phyloP scores from a whole-genome alignment of 2,113 vertebrate genomes.

The Periophthalmodon schlosseri region DNA sequence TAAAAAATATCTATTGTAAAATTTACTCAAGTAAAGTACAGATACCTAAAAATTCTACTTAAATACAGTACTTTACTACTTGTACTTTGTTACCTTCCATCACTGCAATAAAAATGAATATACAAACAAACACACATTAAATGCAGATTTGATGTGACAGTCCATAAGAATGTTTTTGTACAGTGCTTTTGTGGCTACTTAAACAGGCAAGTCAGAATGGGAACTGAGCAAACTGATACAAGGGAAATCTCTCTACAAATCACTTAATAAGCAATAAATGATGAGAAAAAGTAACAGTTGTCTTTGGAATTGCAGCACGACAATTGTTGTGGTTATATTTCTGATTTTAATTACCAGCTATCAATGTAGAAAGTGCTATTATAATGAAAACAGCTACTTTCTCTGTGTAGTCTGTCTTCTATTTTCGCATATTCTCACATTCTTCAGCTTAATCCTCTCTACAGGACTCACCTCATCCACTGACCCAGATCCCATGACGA shows the following conservation, averaged over 20 bases:
- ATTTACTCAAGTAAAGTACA: too few relatives aligned
- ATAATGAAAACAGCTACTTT: background rate
- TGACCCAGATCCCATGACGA: constrained; percentile 42
- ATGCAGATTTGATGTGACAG: too few relatives aligned
- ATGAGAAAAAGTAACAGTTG: background rate
- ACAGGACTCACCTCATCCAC: constrained; percentile 3
- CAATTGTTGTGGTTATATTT: background rate
- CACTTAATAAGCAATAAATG: background rate
- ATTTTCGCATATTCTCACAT: constrained; percentile 1
- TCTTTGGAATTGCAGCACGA: background rate
- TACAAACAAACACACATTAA: background rate
- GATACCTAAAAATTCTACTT: too few relatives aligned
- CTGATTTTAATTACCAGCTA: background rate
- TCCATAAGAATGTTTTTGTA: too few relatives aligned
- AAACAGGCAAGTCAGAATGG: background rate
- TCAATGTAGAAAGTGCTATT: background rate
- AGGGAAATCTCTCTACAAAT: background rate
- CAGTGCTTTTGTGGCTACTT: too few relatives aligned
- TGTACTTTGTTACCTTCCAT: too few relatives aligned
- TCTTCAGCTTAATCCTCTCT: constrained; percentile 20
- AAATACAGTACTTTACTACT: too few relatives aligned
- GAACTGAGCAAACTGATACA: background rate
- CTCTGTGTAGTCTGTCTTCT: background rate
- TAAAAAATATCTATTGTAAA: too few relatives aligned
- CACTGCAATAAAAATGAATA: too few relatives aligned